These are phyloP conservation scores for Clangula hyemalis DNA, from an alignment of 2,797 vertebrate genomes.

Conservation along the genomic window DNA sequence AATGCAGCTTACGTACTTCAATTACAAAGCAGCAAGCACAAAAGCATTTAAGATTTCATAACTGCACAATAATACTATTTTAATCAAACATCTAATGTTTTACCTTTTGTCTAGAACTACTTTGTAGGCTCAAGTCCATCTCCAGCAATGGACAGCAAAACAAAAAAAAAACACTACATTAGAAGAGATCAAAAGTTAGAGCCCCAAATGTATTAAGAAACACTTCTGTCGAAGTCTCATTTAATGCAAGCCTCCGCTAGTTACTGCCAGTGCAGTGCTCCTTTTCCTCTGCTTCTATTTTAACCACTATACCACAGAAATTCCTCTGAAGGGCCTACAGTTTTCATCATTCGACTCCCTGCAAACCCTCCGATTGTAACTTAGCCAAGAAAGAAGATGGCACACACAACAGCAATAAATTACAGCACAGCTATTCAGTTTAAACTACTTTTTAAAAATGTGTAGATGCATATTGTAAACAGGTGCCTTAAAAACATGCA, in stretches of 20 bases:
- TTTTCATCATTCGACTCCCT: not conserved
- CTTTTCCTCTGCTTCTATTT: not conserved
- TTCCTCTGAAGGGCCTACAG: not conserved
- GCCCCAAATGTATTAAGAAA: not conserved
- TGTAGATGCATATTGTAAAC: slow-evolving; percentile 11
- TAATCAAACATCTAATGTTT: not conserved
- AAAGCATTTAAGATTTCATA: slow-evolving; percentile 39
- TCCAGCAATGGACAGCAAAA: not conserved
- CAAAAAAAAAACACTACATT: not conserved
- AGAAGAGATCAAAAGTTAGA: not conserved
- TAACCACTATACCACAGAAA: not conserved
- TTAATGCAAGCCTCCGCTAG: not conserved
- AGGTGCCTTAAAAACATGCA: slow-evolving; percentile 51
- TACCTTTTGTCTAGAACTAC: not conserved
- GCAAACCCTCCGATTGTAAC: not conserved
- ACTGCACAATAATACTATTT: not conserved
- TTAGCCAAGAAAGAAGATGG: slow-evolving; percentile 14
- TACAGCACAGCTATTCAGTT: slow-evolving; percentile 20
- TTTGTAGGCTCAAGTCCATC: not conserved
- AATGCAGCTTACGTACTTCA: slow-evolving; percentile 1
- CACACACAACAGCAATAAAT: slow-evolving; percentile 42
- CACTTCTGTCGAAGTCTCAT: not conserved
- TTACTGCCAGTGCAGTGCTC: not conserved
- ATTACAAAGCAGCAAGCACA: slow-evolving; percentile 62
- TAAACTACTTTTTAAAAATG: not conserved